phyloP scores from a whole-genome alignment of 2,113 vertebrate genomes.

The Lucifuga dentata region DNA sequence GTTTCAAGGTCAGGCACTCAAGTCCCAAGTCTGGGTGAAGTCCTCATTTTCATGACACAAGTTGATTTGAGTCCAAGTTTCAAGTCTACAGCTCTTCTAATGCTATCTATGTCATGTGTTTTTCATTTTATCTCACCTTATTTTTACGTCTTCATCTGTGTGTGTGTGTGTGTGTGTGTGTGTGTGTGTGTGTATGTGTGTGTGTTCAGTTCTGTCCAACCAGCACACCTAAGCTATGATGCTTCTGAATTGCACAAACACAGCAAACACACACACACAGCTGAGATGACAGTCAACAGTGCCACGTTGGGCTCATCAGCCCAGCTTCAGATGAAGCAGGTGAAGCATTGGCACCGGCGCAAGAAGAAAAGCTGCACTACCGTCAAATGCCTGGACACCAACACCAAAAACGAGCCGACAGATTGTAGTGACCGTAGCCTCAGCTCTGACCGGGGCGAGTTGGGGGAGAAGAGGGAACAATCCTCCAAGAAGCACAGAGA shows the following conservation, averaged over 20 bases:
- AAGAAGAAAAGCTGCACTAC: slow-evolving; percentile 79
- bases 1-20: too few species aligned
- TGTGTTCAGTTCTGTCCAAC: slow-evolving; percentile 82
- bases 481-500: slow-evolving; percentile 70
- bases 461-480: slow-evolving; percentile 60
- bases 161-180: slow-evolving; percentile 64
- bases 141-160: slow-evolving; percentile 45
- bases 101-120: slow-evolving; percentile 19
- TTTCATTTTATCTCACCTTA: slow-evolving; percentile 40
- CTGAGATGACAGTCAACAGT: slow-evolving; percentile 81
- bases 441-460: slow-evolving; percentile 64
- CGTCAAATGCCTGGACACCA: slow-evolving; percentile 74
- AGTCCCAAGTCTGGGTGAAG: too few species aligned
- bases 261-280: slow-evolving; percentile 48
- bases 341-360: slow-evolving; percentile 87
- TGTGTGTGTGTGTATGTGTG: slow-evolving; percentile 80
- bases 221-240: slow-evolving; percentile 87
- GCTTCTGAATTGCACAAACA: slow-evolving; percentile 74
- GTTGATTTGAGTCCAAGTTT: too few species aligned
- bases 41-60: too few species aligned
- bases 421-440: slow-evolving; percentile 59
- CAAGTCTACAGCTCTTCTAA: too few species aligned
- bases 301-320: slow-evolving; percentile 63
- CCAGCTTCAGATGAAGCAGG: slow-evolving; percentile 84
- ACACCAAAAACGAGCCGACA: slow-evolving; percentile 48